Base-by-base conservation (phyloP, 2,113 vertebrate species). In the Perognathus longimembris region DNA sequence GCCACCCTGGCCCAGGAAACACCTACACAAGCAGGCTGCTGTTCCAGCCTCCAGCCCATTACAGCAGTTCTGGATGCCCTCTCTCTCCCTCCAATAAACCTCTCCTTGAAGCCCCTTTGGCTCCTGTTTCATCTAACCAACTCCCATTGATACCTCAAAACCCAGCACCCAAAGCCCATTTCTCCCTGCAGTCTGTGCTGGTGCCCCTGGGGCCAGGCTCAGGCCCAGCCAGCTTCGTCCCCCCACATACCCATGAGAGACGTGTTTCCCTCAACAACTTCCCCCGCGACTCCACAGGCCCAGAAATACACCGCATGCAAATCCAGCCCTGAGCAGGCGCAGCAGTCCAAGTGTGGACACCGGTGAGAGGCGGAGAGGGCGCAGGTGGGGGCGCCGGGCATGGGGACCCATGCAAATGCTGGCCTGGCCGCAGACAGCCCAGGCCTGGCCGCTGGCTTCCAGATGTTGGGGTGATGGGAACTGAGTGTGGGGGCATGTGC, bases 241-340 rank as follows among this genome's bases (percentile, higher is more conserved):
- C 50, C 4, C 50, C 45, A 45, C 45, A 54, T 15, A 54, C 50
- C 50, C 50, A 15, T 14, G 50, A 54, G 50, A 54, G 50, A 54
- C 17, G 50, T 54, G 50, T 83, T 82, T 88, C 93, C 85, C 95
- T 92, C 90, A 94, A 95, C 88, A 95, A 96, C 96, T 96, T 96
- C 95, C 96, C 94, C 95, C 93, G 84, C 81, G 92, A 89, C 88
- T 89, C 45, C 90, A 94, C 92, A 92, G 92, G 76, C 95, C 95
- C 96, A 96, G 96, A 97, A 97, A 97, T 96, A 97, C 91, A 91
- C 14, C 26, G 50, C 70, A 97, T 97, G 96, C 96, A 97, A 97
- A 97, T 97, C 69, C 91, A 54, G 59, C 71, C 36, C 7, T 80
- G 17, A 85, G 38, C 64, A n/a, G 80, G 80, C 94, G 57, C 57